Evolutionary conservation across 2,797 vertebrate genomes (phyloP), one percentile per base, ranked within the genome.

Genomic region (Acanthurus leucopareius): DNA sequence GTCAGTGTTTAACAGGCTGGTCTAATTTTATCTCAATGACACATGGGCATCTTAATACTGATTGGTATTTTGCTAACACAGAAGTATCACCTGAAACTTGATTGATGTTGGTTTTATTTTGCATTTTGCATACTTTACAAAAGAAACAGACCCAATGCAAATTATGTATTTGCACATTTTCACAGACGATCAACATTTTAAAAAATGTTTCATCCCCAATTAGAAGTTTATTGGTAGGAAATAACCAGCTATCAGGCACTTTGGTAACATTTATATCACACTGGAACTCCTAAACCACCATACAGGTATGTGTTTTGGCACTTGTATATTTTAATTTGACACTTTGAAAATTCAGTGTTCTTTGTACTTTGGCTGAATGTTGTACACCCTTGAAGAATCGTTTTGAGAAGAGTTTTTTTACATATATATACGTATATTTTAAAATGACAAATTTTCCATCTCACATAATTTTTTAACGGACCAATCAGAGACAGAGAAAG

Each of bases 401-500:
- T 35, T 35, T 35, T 35, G 32, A 7, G 32, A 35, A 35, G 32
- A 35, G 32, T 35, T 35, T 35, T 35, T 35, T 35, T 35, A 35
- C 7, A 35, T 35, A 7, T 35, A 35, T 35, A 35, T 35, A 35
- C 61, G 35, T 2, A 38, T 40, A 14, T 35, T n/a, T 38, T 9
- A 25, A 77, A 56, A 38, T 51, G 44, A 59, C 19, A 56, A 20
- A 49, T 32, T 64, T 47, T 38, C 3, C 32, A 20, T 61, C 51
- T 66, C 6, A 14, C 7, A 8, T 8, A 15, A 38, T 20, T 47
- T 74, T 47, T 35, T 45, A 76, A 71, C 15, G 6, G 53, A 79
- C 66, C 77, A 83, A 74, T 89, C 75, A 84, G 79, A 89, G 83
- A 89, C 82, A 87, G 74, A 88, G 80, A 90, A 89, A 90, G 61